Evolutionary conservation across 2,888 invertebrate species (phyloP), one percentile per base, ranked within the genome.

Genomic region (Philaethria dido): DNA sequence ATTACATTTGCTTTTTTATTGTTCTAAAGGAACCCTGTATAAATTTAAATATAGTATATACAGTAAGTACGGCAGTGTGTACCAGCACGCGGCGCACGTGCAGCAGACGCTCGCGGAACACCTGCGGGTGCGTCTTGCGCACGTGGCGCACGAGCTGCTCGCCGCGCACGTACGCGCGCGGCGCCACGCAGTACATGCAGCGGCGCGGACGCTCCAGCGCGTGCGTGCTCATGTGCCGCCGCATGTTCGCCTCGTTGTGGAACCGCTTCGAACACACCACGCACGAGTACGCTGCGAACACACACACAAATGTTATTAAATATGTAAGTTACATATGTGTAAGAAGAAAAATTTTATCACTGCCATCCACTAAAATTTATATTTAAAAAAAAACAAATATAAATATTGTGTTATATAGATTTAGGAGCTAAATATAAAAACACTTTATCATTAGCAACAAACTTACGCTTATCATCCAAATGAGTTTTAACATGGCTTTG

Each of bases 101-200:
- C 71, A 70, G 69, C 71, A 91, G 84, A 29, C 90, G 89, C 52
- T 81, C 77, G 55, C 71, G 94, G 76, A 96, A 93, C 72, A 95
- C 91, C 76, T 94, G 94, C 16, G 94, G 89, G 86, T 97, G 96
- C 75, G 94, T 94, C 63, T 94, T 94, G 69, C 96, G 93, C 93
- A 97, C 96, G 86, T 97, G 97, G 5, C 96, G 93, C 83, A 96
- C 93, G 25, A 96, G 92, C 83, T 96, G 96, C 86, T 96, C 96
- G 78, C 96, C 96, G 72, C 96, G 94, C 74, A 96, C 96, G 86
- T 96, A 96, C 2, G 96, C 96, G 66, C 96, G 94, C 80, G 90
- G 86, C 73, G 81, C 74, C 79, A 89, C 87, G 86, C 96, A 96
- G 85, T 96, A 95, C 80, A 96, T 95, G 82, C 96, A 96, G 72